Base-by-base conservation (phyloP, 2,888 invertebrate species). In the Euspilapteryx auroguttella region DNA sequence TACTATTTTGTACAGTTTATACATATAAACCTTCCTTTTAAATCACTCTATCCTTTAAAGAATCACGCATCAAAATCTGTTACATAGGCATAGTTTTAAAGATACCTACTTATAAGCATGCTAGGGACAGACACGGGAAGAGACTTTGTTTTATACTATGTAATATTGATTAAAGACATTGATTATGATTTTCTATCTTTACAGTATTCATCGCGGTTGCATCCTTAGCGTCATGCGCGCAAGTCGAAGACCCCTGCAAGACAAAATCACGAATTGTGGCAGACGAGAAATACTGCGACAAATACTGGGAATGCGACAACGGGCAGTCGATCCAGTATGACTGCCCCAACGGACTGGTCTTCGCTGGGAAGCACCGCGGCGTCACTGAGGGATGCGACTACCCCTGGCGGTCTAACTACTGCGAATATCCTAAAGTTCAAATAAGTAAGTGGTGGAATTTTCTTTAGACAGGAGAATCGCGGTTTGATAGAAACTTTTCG, bases 341-440 rank as follows among this genome's bases (percentile, higher is more conserved):
- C 66, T 94, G 93, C 49, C 93, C 93, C 30, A 94, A 93, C 49
- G 93, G 93, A 0, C 73, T 93, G 38, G 93, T 93, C 25, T 94
- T 88, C 65, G 90, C 92, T 11, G 93, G 92, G 3, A 90, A 90
- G 54, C 86, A 91, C 47, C 79, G 90, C 25, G 92, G 91, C 3
- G 90, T 92, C 6, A 90, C 91, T 2, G 91, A 92, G 49, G 91
- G 90, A 2, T 92, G 92, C 49, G 91, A 93, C 61, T 92, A 92
- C 47, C 91, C 91, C 0, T 91, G 91, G 91, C 79, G 91, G 42
- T 87, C 90, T 6, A 88, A 89, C 55, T 90, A 91, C 62, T 92
- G 92, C 62, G 89, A 89, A 35, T 76, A 75, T 35, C 77, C 77
- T 31, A 77, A 76, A 47, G 59, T 56, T 3, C 76, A 56, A 79